A percentile compares a stretch with the other conserved stretches of the same genome.
These are phyloP conservation scores for Heteromormyrus szaboi DNA, from an alignment of 2,797 vertebrate species.

Conservation along the genomic window DNA sequence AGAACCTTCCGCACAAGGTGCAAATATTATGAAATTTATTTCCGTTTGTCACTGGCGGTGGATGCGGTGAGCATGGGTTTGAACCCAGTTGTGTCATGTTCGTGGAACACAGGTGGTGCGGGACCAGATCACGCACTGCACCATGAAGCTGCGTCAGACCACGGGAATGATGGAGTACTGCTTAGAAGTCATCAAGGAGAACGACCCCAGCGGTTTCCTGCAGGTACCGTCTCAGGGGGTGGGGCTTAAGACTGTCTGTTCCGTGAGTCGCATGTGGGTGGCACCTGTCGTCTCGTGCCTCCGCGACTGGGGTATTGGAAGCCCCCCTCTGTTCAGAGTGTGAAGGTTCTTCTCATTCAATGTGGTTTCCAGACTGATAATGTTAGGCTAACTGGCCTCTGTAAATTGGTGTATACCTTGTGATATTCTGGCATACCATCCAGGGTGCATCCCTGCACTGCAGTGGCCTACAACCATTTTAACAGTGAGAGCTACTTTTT, in stretches of 20 bases:
- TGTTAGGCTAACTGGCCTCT: background rate
- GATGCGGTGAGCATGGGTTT: background rate
- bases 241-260: background rate
- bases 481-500: background rate
- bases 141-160: conserved; percentile 92
- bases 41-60: background rate
- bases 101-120: conserved; percentile 75
- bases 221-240: conserved; percentile 64
- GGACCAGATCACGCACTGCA: conserved; percentile 98
- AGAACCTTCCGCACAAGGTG: background rate
- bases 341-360: background rate
- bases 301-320: background rate
- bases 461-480: background rate
- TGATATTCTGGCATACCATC: background rate
- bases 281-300: background rate
- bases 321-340: background rate
- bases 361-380: background rate
- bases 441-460: background rate
- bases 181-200: conserved; percentile 93
- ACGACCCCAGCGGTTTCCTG: conserved; percentile 90
- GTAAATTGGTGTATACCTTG: background rate
- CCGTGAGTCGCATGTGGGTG: too few relatives aligned
- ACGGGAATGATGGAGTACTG: conserved; percentile 98
- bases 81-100: background rate
- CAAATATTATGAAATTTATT: background rate